Evolutionary conservation across 1,140 invertebrate species (phyloP), one percentile per base, ranked within the genome.

Genomic region (Pachyrhynchus sulphureomaculatus): DNA sequence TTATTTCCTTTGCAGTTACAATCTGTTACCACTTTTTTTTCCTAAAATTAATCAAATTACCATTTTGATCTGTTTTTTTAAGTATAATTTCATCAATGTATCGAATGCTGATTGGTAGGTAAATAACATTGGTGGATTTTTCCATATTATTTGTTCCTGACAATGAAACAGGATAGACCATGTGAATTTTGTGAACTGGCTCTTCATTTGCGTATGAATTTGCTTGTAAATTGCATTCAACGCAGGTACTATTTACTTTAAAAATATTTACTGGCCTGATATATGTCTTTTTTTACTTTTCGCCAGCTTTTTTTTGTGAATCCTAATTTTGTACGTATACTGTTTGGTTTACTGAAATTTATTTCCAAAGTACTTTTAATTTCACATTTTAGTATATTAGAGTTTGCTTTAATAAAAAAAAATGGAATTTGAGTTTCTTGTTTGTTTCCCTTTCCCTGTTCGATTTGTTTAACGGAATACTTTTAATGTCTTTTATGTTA

Each of bases 81-180:
- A 42, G n/a, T 2, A 42, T 18, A 18, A 42, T 42, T 42, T 42
- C 39, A 42, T 42, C 39, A 47, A 24, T 24, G 6, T 29, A 29
- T 6, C 21, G 2, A 0, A 21, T 26, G 26, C 26, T 47, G 12
- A 23, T 47, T 52, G 62, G 71, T 49, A 73, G 55, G 67, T 75
- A 76, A 63, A 75, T 75, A 29, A 74, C 64, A 32, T 70, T 64
- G 9, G 10, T 18, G 6, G 69, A 67, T 15, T 41, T 54, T 68
- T 75, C 67, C 2, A 66, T 54, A 15, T 71, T 70, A 65, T 72
- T 72, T 65, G 67, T 69, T 13, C 68, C 69, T n/a, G n/a, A n/a
- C n/a, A n/a, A 44, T 17, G 71, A 66, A 4, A 6, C 37, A 21
- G 69, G 59, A 36, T 65, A 70, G 63, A 76, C 75, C 51, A 71